Percentiles rank a stretch among this genome's conserved stretches.
Conservation (phyloP, 2,797 vertebrate species). For the Fundulus diaphanus region DNA sequence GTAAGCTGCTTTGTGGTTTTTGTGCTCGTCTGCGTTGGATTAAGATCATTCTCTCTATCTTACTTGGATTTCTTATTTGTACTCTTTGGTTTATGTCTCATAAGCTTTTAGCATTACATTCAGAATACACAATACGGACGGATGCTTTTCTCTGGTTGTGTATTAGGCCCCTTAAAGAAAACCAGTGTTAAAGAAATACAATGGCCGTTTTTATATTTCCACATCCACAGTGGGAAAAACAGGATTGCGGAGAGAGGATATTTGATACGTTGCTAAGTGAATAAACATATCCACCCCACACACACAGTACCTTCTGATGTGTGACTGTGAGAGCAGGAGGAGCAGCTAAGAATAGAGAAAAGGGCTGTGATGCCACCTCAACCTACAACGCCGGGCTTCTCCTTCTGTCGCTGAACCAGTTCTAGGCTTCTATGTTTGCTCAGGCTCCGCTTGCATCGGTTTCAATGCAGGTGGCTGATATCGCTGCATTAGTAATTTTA, state of each 20-base stretch:
- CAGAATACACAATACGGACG: not conserved
- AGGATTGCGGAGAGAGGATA: not conserved
- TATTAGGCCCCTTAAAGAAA: too few relatives aligned
- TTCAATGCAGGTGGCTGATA: conserved; percentile 18
- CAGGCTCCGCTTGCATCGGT: conserved; percentile 22
- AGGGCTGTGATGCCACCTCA: conserved; percentile 63
- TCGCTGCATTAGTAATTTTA: conserved; percentile 3
- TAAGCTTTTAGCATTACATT: not conserved
- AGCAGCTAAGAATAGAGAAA: conserved; percentile 72
- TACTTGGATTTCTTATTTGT: not conserved
- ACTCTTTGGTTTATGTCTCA: not conserved
- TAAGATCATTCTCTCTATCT: not conserved
- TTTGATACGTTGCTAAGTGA: conserved; percentile 8
- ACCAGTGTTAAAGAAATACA: too few relatives aligned
- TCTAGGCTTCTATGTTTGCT: conserved; percentile 31
- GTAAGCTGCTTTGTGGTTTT: not conserved
- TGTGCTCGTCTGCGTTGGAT: not conserved
- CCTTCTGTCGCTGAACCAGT: conserved; percentile 44
- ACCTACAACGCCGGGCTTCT: conserved; percentile 57
- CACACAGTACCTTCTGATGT: conserved; percentile 63
- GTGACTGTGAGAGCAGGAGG: conserved; percentile 70
- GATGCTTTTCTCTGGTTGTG: not conserved
- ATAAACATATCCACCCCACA: not conserved
- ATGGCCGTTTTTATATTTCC: too few relatives aligned
- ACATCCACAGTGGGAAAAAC: not conserved